Base-by-base conservation (phyloP, 2,113 vertebrate species). In the crab-eating macaque (Macaca fascicularis) region DNA sequence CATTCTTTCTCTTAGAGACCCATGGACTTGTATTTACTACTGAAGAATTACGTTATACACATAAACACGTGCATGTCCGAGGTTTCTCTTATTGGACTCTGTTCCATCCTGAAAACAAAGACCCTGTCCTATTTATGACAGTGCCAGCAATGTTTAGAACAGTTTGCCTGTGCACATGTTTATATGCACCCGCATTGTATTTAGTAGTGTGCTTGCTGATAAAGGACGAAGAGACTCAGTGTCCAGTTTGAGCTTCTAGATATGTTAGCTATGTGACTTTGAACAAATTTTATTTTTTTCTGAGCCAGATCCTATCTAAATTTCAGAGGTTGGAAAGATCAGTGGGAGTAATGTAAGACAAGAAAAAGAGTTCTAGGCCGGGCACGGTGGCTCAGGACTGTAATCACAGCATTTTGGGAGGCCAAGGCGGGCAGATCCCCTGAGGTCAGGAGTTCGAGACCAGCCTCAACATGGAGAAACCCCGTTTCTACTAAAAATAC, bases 281-380 rank as follows among this genome's bases (percentile, higher is more conserved):
- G 61, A 94, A 16, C 9, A 91, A 75, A 19, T 79, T 79, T 74
- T 43, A 50, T 72, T 93, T 89, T 89, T 95, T 74, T 59, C 2
- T 40, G 70, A 86, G 72, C 19, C 45, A 83, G 38, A 75, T 30
- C 6, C 2, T 85, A 69, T 30, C 74, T 93, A 13, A 48, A 35
- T 87, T 84, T 64, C 43, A 94, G 43, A 78, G 40, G 45, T 59
- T 6, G 0, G 74, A 35, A 81, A 40, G 25, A 48, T 64, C 20
- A 22, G 13, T 19, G 52, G 5, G 16, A 40, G 14, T 16, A 75
- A 40, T 55, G 8, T 45, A 43, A 79, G 55, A 19, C 59, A 78
- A 87, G 2, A 87, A 48, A 70, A 84, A 55, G 19, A 20, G 52
- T 20, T 55, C 52, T 55, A 55, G 52, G 52, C 52, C 6, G 0